Base-by-base conservation (phyloP, 2,113 vertebrate species). In the Cochlearius cochlearius region DNA sequence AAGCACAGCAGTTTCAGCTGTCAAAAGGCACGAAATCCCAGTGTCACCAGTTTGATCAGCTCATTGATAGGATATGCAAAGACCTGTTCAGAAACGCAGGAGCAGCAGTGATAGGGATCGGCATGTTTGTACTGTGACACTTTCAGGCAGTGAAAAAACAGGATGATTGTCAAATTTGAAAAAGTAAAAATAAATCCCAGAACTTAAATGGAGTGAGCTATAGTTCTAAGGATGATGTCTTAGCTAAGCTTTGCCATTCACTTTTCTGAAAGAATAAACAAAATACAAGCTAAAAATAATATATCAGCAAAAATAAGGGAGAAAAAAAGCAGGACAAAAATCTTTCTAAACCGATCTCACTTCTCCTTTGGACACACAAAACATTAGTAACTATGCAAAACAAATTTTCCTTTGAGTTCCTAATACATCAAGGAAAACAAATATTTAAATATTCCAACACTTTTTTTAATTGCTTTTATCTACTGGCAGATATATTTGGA, bases 11-110 rank as follows among this genome's bases (percentile, higher is more conserved):
- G 76, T 95, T 95, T 96, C 68, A 96, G 94, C 96, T 96, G 95
- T 96, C 96, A 98, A 94, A 94, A 98, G 89, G 64, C 95, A 93
- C 63, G 11, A 98, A 97, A 96, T 95, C 93, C 93, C 75, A 91
- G 79, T 94, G 80, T 91, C 81, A 90, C 80, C 69, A 76, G 64
- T 92, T 94, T 96, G 93, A 96, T 97, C 92, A 88, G 69, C 81
- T 95, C 92, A 84, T 96, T 98, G 96, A 92, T 95, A 94, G 80
- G 84, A 94, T 75, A 93, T 89, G 79, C 86, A 94, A 96, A 97
- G 75, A 85, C 86, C 72, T 90, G 90, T 90, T 97, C 73, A 80
- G 86, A 92, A 96, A 88, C 11, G 11, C 59, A 85, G 81, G 79
- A 93, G 36, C 41, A 76, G 76, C 43, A 93, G n/a, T 69, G 71